Conservation (phyloP, 1,140 invertebrate genomes). For the roundworm (Caenorhabditis elegans) region DNA sequence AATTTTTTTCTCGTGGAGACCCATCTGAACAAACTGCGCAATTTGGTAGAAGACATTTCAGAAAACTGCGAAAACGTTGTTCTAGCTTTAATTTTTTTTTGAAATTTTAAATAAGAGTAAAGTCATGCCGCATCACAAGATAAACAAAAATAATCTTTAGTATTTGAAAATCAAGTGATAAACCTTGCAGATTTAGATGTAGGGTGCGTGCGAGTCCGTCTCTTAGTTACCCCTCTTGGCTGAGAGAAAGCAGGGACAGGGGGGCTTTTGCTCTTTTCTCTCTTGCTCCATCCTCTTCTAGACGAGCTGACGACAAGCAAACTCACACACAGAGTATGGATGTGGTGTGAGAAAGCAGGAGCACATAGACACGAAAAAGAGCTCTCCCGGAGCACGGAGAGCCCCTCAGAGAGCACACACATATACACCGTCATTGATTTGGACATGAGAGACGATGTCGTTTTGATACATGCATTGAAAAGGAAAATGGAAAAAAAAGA, state of each 20-base stretch:
- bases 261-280: background rate
- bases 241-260: background rate
- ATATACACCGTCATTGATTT: slow-evolving; percentile 33
- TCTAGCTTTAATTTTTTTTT: too few species aligned
- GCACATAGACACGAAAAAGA: background rate
- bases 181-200: too few species aligned
- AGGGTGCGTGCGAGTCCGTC: too few species aligned
- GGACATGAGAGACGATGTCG: slow-evolving; percentile 20
- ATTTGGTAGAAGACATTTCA: too few species aligned
- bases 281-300: background rate
- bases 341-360: slow-evolving; percentile 29
- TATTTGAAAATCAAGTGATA: too few species aligned
- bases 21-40: too few species aligned
- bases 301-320: background rate
- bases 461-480: background rate
- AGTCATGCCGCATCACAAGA: too few species aligned
- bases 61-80: too few species aligned
- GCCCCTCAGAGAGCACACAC: background rate
- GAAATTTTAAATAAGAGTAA: too few species aligned
- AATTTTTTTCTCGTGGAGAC: too few species aligned
- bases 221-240: background rate
- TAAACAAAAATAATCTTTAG: too few species aligned
- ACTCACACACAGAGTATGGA: background rate
- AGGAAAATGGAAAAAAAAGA: background rate
- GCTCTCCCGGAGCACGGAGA: background rate